Conservation (phyloP, 2,888 invertebrate genomes). For the Hyposoter dolosus region DNA sequence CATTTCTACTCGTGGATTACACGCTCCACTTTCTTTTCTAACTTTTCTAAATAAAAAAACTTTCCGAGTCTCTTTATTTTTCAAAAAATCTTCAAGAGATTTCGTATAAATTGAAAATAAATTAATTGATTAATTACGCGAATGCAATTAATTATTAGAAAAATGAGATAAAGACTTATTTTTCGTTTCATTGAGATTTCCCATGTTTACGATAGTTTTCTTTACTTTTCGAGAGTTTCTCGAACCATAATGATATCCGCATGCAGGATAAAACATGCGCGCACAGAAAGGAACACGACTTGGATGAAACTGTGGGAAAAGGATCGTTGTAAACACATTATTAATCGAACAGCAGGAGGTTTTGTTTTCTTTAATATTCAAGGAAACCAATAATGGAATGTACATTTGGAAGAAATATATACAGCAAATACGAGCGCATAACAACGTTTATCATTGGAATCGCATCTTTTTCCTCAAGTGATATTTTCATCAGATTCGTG, state of each 20-base stretch:
- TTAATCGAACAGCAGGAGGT: background rate
- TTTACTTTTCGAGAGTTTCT: background rate
- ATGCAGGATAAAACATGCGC: background rate
- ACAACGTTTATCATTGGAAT: conserved; percentile 39
- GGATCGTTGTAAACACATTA: background rate
- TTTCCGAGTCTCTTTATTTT: background rate
- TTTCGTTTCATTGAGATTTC: background rate
- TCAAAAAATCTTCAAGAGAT: background rate
- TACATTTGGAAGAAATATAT: background rate
- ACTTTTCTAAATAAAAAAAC: too few relatives aligned
- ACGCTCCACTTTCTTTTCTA: background rate
- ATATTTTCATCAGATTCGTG: conserved; percentile 56
- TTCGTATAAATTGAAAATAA: background rate
- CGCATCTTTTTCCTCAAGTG: conserved; percentile 37
- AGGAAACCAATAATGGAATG: background rate
- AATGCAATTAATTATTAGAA: background rate
- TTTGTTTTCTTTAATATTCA: background rate
- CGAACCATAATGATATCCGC: background rate
- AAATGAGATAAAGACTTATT: background rate
- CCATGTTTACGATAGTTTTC: background rate
- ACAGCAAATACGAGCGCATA: conserved; percentile 21
- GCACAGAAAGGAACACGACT: background rate
- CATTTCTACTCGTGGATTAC: background rate
- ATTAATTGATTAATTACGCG: background rate
- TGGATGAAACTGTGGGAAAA: background rate